These are phyloP conservation scores for Tipula helvola DNA, from an alignment of 2,888 invertebrate species.

Conservation along the genomic window DNA sequence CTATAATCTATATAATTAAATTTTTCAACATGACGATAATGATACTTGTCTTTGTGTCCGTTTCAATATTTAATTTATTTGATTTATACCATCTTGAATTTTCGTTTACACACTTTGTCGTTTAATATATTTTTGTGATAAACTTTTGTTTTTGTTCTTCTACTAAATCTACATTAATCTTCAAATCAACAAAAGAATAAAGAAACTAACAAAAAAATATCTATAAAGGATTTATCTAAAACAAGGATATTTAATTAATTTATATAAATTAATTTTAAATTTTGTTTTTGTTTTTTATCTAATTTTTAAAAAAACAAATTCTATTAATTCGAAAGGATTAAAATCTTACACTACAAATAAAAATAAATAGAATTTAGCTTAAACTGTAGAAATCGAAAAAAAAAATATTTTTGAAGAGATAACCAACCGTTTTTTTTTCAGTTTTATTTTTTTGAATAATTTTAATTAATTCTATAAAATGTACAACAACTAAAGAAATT, in stretches of 20 bases:
- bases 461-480: not conserved
- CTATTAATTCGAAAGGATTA: slow-evolving; percentile 4
- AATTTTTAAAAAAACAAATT: not conserved
- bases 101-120: not conserved
- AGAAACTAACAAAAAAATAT: not conserved
- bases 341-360: not conserved
- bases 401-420: not conserved
- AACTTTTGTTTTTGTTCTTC: not conserved
- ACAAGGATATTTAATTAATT: not conserved
- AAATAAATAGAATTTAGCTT: not conserved
- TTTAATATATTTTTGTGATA: not conserved
- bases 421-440: not conserved
- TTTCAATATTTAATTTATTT: not conserved
- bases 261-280: not conserved
- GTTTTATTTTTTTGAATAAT: not conserved
- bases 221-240: not conserved
- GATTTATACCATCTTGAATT: not conserved
- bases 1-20: not conserved
- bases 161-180: not conserved
- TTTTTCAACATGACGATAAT: not conserved
- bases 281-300: not conserved
- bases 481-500: not conserved
- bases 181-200: not conserved
- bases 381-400: not conserved
- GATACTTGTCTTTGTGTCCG: not conserved